phyloP scores from a whole-genome alignment of 2,113 vertebrate genomes.

The Pollimyrus isidori region DNA sequence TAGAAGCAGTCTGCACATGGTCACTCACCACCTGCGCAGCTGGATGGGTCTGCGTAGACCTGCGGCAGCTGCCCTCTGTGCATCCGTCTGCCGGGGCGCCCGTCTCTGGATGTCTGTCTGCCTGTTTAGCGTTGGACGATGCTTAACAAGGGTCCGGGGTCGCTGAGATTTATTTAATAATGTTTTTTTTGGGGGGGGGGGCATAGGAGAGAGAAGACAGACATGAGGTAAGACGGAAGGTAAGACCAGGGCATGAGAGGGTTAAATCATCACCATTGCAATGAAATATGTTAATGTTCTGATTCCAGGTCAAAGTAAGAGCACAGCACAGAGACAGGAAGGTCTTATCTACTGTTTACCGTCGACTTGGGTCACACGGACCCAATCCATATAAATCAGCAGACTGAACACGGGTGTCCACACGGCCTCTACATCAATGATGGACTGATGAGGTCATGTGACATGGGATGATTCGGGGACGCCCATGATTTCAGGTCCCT shows the following conservation, averaged over 20 bases:
- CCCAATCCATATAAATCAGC: neutral
- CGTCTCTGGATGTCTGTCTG: slow-evolving; percentile 68
- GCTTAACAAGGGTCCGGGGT: slow-evolving; percentile 65
- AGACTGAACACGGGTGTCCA: neutral
- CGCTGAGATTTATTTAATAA: slow-evolving; percentile 31
- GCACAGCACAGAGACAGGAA: neutral
- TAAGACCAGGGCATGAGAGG: neutral
- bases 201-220: too few species aligned
- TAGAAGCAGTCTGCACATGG: neutral
- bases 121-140: slow-evolving; percentile 56
- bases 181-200: neutral
- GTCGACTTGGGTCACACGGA: neutral
- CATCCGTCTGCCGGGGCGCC: slow-evolving; percentile 63
- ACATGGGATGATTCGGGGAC: neutral
- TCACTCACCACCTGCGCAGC: slow-evolving; percentile 69
- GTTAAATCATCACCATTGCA: neutral
- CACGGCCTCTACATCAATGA: too few species aligned
- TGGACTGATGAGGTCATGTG: neutral
- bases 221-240: neutral
- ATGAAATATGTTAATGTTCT: neutral
- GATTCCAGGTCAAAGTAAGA: neutral
- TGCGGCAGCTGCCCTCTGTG: slow-evolving; percentile 56
- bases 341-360: neutral
- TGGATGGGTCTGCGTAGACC: slow-evolving; percentile 61
- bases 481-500: neutral